Evolutionary conservation across 2,888 invertebrate species (phyloP).

Genomic region (Meta bourneti): DNA sequence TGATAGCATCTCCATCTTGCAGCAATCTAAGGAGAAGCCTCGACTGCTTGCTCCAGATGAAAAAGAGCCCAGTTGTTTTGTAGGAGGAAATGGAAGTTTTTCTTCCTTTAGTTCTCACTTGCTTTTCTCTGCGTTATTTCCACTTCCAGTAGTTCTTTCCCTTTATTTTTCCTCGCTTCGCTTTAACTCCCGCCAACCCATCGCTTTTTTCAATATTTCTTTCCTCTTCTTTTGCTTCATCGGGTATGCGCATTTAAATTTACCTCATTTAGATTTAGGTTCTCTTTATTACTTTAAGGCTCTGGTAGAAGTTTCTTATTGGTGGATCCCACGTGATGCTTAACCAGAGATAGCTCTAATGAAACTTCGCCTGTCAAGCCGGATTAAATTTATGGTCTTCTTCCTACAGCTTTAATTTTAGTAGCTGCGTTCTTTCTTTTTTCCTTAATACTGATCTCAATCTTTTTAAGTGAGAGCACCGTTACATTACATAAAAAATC

Average conservation of each 20-base stretch:
- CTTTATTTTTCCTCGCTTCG: not conserved
- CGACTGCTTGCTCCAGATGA: not conserved
- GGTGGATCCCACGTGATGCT: not conserved
- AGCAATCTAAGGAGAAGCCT: slow-evolving; percentile 28
- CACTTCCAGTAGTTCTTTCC: not conserved
- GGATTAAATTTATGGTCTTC: slow-evolving; percentile 51
- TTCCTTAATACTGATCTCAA: no score
- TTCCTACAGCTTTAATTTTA: no score
- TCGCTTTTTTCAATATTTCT: slow-evolving; percentile 14
- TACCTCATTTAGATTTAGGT: slow-evolving; percentile 60
- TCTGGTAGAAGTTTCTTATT: slow-evolving; percentile 27
- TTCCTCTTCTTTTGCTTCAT: slow-evolving; percentile 8
- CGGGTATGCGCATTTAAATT: slow-evolving; percentile 69
- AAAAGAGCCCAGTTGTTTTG: slow-evolving; percentile 24
- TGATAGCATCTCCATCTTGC: slow-evolving; percentile 59
- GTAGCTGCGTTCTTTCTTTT: no score
- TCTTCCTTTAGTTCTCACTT: slow-evolving; percentile 9
- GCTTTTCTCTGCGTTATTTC: slow-evolving; percentile 8
- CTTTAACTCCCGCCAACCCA: no score
- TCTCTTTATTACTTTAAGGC: slow-evolving; percentile 50
- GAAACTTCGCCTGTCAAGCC: slow-evolving; percentile 20
- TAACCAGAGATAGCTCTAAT: slow-evolving; percentile 38
- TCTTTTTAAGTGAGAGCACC: no score
- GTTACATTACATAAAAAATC: no score
- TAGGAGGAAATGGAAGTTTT: slow-evolving; percentile 13